phyloP scores from a whole-genome alignment of 2,113 vertebrate genomes.

The Petromus typicus region DNA sequence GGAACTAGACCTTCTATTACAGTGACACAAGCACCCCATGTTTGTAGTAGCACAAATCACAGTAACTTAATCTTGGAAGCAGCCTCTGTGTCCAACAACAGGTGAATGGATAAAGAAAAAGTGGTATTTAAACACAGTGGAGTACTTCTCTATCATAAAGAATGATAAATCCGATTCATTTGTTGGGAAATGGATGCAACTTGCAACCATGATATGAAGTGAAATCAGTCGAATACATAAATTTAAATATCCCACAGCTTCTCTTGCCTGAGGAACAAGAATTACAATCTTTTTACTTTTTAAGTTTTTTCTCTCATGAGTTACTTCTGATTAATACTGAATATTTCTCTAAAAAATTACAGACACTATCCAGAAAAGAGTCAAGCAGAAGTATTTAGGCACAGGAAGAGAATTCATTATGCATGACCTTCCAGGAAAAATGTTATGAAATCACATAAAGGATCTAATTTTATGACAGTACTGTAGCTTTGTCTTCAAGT shows the following conservation, averaged over 20 bases:
- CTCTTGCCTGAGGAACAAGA: not conserved
- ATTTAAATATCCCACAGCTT: not conserved
- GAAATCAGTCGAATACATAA: not conserved
- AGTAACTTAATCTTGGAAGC: not conserved
- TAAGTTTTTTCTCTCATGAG: not conserved
- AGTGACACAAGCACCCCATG: not conserved
- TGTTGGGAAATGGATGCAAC: not conserved
- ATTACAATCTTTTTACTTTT: not conserved
- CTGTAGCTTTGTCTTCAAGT: not conserved
- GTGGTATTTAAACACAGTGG: not conserved
- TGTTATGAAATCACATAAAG: not conserved
- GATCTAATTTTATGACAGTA: not conserved
- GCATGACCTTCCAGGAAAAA: not conserved
- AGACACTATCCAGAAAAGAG: slow-evolving; percentile 4
- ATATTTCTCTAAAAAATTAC: not conserved
- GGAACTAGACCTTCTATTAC: not conserved
- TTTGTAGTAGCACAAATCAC: not conserved
- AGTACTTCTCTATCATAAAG: not conserved
- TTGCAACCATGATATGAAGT: not conserved
- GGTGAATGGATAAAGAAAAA: not conserved
- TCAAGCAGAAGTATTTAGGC: not conserved
- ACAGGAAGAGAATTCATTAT: not conserved
- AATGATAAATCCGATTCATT: not conserved
- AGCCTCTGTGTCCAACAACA: not conserved
- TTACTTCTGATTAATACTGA: slow-evolving; percentile 32